These are phyloP conservation scores for Leucophora obtusa DNA, from an alignment of 2,888 invertebrate genomes.

Conservation along the genomic window DNA sequence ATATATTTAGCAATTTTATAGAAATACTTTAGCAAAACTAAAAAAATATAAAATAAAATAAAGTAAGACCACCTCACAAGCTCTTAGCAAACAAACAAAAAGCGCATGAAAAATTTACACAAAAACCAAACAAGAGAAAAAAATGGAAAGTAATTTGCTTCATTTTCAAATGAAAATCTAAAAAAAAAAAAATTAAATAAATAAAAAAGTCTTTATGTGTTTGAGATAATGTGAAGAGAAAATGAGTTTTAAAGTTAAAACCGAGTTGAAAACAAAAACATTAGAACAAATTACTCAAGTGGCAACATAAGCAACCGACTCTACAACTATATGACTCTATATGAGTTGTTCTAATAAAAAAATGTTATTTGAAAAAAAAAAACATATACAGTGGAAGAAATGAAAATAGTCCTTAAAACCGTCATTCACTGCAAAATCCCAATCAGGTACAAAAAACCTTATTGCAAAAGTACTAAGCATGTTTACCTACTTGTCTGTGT, in stretches of 20 bases:
- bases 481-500: no score
- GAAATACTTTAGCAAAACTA: conserved; percentile 1
- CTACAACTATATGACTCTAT: conserved; percentile 19
- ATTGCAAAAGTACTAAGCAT: no score
- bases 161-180: conserved; percentile 18
- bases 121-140: conserved; percentile 58
- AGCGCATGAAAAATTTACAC: conserved; percentile 29
- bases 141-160: conserved; percentile 45
- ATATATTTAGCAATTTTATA: conserved; percentile 15
- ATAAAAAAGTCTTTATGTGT: conserved; percentile 10
- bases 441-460: no score
- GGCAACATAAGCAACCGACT: conserved; percentile 61
- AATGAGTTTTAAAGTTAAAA: conserved; percentile 43
- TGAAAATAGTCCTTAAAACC: conserved; percentile 7
- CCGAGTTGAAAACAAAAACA: conserved; percentile 40
- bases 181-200: conserved; percentile 3
- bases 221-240: conserved; percentile 26
- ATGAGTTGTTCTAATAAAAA: conserved; percentile 10
- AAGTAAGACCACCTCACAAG: background rate
- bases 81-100: background rate
- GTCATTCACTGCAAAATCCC: no score
- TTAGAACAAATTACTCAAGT: conserved; percentile 72
- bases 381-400: background rate
- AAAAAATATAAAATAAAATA: conserved; percentile 12
- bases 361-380: conserved; percentile 2